phyloP scores from a whole-genome alignment of 2,888 invertebrate species.

The Sericinus montela region DNA sequence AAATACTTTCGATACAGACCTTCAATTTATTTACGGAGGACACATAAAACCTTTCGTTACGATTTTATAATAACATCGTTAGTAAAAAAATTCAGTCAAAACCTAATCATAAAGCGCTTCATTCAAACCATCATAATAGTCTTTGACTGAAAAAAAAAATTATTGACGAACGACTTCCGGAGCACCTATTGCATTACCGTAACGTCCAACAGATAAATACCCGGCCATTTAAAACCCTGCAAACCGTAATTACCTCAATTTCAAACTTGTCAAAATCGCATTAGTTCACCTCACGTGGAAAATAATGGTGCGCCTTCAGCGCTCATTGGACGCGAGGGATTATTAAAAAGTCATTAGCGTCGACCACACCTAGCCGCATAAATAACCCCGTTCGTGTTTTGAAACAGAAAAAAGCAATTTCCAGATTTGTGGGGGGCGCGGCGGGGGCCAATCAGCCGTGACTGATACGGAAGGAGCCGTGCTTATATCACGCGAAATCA shows the following conservation, averaged over 20 bases:
- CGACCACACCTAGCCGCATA: slow-evolving; percentile 65
- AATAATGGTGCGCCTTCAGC: slow-evolving; percentile 65
- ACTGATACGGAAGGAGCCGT: slow-evolving; percentile 72
- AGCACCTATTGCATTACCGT: slow-evolving; percentile 30
- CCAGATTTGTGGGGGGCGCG: slow-evolving; percentile 56
- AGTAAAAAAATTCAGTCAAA: neutral
- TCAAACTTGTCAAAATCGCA: slow-evolving; percentile 77
- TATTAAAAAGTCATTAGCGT: slow-evolving; percentile 76
- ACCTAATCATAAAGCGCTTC: neutral
- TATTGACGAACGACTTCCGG: slow-evolving; percentile 50
- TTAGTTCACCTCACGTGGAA: slow-evolving; percentile 61
- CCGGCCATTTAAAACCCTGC: slow-evolving; percentile 63
- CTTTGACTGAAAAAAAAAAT: slow-evolving; percentile 25
- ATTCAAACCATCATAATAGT: neutral
- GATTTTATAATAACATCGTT: too few species aligned
- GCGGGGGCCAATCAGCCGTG: slow-evolving; percentile 67
- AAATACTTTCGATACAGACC: too few species aligned
- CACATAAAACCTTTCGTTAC: too few species aligned
- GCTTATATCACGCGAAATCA: slow-evolving; percentile 71
- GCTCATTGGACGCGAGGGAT: slow-evolving; percentile 67
- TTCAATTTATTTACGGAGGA: too few species aligned
- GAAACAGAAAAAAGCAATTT: slow-evolving; percentile 71
- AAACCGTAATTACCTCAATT: slow-evolving; percentile 73
- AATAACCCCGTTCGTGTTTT: slow-evolving; percentile 53
- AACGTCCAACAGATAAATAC: slow-evolving; percentile 53